phyloP scores from a whole-genome alignment of 2,113 vertebrate species.

The Notechis scutatus region DNA sequence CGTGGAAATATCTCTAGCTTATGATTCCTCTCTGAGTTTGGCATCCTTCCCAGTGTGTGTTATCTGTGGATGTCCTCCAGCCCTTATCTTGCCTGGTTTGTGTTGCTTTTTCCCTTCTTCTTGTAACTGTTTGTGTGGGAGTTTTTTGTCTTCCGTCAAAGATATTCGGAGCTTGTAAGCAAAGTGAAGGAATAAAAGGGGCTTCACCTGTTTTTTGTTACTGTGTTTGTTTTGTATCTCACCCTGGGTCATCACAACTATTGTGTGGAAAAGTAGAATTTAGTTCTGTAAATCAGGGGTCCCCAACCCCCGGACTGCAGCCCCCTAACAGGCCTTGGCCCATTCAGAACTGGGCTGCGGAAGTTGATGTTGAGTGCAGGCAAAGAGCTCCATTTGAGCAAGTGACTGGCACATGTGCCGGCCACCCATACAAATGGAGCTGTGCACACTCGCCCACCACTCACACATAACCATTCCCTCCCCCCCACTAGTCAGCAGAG shows the following conservation, averaged over 20 bases:
- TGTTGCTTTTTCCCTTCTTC: no score
- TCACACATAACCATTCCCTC: not conserved
- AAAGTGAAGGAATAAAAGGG: no score
- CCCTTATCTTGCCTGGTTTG: no score
- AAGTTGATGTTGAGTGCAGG: not conserved
- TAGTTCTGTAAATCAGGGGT: not conserved
- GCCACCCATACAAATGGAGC: not conserved
- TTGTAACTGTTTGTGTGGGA: no score
- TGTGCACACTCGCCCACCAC: fast-evolving
- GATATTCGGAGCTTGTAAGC: no score
- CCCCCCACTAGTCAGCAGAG: not conserved
- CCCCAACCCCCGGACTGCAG: fast-evolving
- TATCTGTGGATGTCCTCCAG: no score
- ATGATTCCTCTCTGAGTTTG: no score
- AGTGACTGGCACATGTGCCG: not conserved
- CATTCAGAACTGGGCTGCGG: not conserved
- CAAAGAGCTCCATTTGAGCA: not conserved
- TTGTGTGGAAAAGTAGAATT: not conserved
- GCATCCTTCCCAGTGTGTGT: no score
- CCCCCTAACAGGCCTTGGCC: not conserved
- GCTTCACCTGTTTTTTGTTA: no score
- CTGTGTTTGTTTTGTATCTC: no score
- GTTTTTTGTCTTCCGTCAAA: no score
- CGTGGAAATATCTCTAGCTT: no score
- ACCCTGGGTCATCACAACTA: not conserved